These are phyloP conservation scores for Discoglossus pictus DNA, from an alignment of 2,797 vertebrate genomes.

Conservation along the genomic window DNA sequence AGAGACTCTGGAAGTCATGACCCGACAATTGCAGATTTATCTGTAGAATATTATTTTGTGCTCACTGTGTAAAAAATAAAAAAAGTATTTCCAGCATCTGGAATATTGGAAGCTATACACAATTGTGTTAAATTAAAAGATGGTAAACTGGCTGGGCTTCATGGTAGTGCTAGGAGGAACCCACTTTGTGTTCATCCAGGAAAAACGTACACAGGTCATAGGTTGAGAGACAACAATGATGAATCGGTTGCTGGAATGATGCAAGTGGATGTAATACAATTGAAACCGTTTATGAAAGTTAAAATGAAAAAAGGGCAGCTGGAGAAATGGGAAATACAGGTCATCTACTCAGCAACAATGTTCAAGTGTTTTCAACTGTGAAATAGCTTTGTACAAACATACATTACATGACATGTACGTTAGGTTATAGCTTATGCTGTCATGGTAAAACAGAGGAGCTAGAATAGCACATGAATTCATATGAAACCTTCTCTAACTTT, in stretches of 20 bases:
- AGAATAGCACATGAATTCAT: neutral
- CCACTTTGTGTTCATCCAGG: constrained; percentile 12
- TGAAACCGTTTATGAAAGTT: constrained; percentile 36
- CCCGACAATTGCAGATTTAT: constrained; percentile 33
- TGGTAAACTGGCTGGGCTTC: constrained; percentile 32
- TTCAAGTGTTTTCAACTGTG: constrained; percentile 41
- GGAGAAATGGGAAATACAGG: constrained; percentile 37
- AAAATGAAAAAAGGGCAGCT: constrained; percentile 33
- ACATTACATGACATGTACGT: constrained; percentile 20
- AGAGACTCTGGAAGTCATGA: constrained; percentile 20
- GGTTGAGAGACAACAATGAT: constrained; percentile 31
- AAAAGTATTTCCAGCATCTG: neutral
- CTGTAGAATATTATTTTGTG: constrained; percentile 42
- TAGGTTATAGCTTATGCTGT: constrained; percentile 23
- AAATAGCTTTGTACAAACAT: constrained; percentile 41
- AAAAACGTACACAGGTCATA: constrained; percentile 37
- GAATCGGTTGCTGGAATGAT: constrained; percentile 16
- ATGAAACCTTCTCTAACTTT: constrained; percentile 7
- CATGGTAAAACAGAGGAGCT: constrained; percentile 29
- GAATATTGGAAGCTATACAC: constrained; percentile 7
- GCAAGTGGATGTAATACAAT: constrained; percentile 32
- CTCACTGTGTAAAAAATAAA: constrained; percentile 16
- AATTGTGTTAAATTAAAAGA: constrained; percentile 37
- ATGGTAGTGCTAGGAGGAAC: constrained; percentile 26
- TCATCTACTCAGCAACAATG: constrained; percentile 34